Conservation (phyloP, 2,797 vertebrate species). For the Schizothorax lantsangensis region DNA sequence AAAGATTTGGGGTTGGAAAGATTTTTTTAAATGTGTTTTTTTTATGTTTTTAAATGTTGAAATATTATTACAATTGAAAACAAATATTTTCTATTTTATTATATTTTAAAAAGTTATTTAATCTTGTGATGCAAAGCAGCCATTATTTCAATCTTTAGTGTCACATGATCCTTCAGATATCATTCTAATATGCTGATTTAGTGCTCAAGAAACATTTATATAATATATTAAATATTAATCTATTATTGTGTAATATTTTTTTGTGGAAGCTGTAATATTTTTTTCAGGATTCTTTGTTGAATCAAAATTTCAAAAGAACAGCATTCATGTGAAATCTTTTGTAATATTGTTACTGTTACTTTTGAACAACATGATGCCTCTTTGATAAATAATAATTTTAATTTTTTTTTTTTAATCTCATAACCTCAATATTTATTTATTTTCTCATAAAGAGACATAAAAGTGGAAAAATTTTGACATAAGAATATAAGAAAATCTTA, state of each 20-base stretch:
- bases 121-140: background rate
- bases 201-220: background rate
- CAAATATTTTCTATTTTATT: background rate
- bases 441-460: background rate
- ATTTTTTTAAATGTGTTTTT: background rate
- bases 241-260: too few relatives aligned
- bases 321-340: background rate
- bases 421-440: background rate
- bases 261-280: background rate
- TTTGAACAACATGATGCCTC: background rate
- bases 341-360: background rate
- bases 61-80: background rate
- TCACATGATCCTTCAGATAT: background rate
- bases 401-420: background rate
- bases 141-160: background rate
- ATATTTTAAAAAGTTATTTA: background rate
- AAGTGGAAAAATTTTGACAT: background rate
- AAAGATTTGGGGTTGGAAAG: background rate
- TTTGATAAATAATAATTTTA: background rate
- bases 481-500: background rate
- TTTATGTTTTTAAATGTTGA: too few relatives aligned
- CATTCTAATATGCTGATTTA: slow-evolving; percentile 15
- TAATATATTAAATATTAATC: background rate
- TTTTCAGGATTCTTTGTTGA: background rate
- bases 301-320: background rate